Evolutionary conservation across 2,888 invertebrate species (phyloP), one percentile per base, ranked within the genome.

Genomic region (Idaea dimidiata): DNA sequence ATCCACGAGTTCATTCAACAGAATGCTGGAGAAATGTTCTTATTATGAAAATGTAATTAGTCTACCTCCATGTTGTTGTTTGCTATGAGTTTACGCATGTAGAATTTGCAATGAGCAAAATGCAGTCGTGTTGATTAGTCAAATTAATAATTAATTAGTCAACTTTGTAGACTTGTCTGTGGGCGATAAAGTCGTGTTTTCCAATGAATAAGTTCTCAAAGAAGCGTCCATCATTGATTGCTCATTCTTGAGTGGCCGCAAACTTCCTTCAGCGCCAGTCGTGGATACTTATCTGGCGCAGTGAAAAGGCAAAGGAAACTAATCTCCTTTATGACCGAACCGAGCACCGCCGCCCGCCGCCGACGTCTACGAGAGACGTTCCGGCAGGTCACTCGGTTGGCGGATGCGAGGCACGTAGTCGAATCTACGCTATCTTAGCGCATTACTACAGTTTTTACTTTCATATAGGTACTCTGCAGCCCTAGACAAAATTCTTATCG

Each of bases 1-100:
- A 72, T 72, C 71, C 65, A 70, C 71, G 72, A 69, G 74, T 77
- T 76, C 69, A 76, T 78, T 71, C 71, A 74, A 76, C 63, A 68
- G 75, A 80, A 78, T 76, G 74, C 75, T 78, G 73, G 73, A 74
- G 75, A 71, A 75, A 43, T 7, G 10, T 43, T 14, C 8, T 43
- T 43, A 77, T 80, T 77, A 78, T 78, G 79, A 79, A 81, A 80
- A 82, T 81, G 77, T 80, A 82, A 84, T 83, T 81, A 81, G 78
- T 74, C 72, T 80, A 71, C 78, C 75, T 78, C 66, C 71, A 69
- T 69, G 14, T 17, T 6, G 18, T 43, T 14, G 43, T 7, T 43
- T 43, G 69, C 69, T 75, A 68, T 73, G 73, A 71, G 72, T 72
- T 77, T 75, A 80, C 79, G 79, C 77, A 76, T 75, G 69, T 72